A percentile compares a stretch with the other conserved stretches of the same genome.
These are phyloP conservation scores for Lasius platythorax DNA, from an alignment of 2,888 invertebrate genomes.

Conservation along the genomic window DNA sequence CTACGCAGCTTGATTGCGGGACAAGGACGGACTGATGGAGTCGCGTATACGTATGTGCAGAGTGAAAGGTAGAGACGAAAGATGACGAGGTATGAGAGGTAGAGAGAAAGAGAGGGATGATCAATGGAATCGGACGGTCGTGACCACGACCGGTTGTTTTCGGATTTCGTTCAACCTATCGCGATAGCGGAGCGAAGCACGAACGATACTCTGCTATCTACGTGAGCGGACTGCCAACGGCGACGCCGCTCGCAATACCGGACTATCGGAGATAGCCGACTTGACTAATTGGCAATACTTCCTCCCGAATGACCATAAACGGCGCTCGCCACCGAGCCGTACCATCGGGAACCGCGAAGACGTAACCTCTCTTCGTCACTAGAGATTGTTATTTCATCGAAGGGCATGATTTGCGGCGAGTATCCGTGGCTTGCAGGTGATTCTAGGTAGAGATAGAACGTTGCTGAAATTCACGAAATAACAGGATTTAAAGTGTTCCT, in stretches of 20 bases:
- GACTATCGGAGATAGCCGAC: slow-evolving; percentile 64
- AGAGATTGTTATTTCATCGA: slow-evolving; percentile 53
- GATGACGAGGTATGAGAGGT: slow-evolving; percentile 36
- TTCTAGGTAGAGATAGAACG: slow-evolving; percentile 40
- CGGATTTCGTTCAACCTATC: slow-evolving; percentile 73
- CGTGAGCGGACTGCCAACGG: slow-evolving; percentile 74
- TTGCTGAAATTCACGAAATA: neutral
- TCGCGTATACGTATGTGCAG: slow-evolving; percentile 15
- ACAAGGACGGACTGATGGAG: slow-evolving; percentile 51
- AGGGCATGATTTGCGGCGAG: slow-evolving; percentile 63
- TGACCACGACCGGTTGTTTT: slow-evolving; percentile 65
- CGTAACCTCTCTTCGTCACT: slow-evolving; percentile 49
- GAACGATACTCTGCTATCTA: slow-evolving; percentile 65
- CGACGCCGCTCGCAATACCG: slow-evolving; percentile 54
- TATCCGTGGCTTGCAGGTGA: slow-evolving; percentile 61
- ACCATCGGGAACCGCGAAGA: slow-evolving; percentile 64
- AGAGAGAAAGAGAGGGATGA: slow-evolving; percentile 41
- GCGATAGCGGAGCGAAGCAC: slow-evolving; percentile 52
- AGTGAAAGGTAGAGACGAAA: slow-evolving; percentile 50
- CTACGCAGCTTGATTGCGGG: slow-evolving; percentile 84
- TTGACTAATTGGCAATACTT: slow-evolving; percentile 81
- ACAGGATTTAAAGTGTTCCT: neutral
- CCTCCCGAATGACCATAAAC: slow-evolving; percentile 78
- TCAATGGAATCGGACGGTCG: slow-evolving; percentile 59
- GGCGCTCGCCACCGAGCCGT: slow-evolving; percentile 63